Conservation (phyloP, 2,113 vertebrate genomes). For the Rhodinocichla rosea region DNA sequence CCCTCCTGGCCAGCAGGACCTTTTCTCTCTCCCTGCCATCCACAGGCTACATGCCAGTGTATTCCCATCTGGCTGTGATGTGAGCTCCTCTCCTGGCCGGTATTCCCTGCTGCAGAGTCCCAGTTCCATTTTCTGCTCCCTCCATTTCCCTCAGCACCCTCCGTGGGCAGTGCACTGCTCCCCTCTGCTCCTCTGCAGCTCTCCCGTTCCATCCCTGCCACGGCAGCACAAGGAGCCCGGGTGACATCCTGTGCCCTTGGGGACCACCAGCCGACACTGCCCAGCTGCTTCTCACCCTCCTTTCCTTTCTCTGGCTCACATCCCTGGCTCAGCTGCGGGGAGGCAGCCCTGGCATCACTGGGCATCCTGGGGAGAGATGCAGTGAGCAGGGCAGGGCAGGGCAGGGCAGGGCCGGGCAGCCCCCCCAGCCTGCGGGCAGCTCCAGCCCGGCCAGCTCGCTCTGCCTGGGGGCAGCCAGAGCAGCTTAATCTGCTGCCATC, state of each 20-base stretch:
- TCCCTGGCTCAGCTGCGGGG: fast-evolving
- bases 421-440: neutral
- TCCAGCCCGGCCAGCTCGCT: neutral
- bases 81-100: neutral
- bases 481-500: neutral
- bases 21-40: neutral
- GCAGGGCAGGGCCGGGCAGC: neutral
- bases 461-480: neutral
- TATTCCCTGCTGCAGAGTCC: neutral
- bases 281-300: neutral
- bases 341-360: neutral
- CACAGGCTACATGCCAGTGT: fast-evolving
- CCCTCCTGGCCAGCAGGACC: neutral
- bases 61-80: neutral
- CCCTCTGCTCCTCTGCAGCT: neutral
- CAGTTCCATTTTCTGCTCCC: slow-evolving; percentile 7
- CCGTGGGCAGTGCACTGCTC: fast-evolving
- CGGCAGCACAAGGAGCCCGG: neutral
- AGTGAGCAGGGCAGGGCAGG: neutral
- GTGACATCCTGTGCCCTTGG: neutral
- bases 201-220: neutral
- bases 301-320: neutral
- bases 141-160: neutral
- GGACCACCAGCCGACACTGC: neutral
- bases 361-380: neutral